phyloP scores from a whole-genome alignment of 1,140 invertebrate species.

The Drosophila pruinosa region DNA sequence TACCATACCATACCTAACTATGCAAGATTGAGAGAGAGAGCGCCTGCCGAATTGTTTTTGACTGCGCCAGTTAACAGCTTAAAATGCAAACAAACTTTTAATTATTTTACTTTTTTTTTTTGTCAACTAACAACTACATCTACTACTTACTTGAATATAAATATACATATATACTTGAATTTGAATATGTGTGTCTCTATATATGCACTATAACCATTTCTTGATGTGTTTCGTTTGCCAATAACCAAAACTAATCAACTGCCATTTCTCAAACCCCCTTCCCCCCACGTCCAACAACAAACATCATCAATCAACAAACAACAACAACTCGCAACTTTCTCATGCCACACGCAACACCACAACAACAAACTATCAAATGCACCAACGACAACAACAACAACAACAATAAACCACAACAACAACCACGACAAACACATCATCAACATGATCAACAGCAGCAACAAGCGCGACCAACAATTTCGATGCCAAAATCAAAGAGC shows the following conservation, averaged over 20 bases:
- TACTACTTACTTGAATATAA: neutral
- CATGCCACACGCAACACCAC: slow-evolving; percentile 4
- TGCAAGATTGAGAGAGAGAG: neutral
- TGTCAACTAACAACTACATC: neutral
- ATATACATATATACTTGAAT: neutral
- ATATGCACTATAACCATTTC: slow-evolving; percentile 22
- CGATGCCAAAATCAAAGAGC: slow-evolving; percentile 71
- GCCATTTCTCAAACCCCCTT: slow-evolving; percentile 47
- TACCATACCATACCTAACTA: neutral
- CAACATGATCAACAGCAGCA: slow-evolving; percentile 33
- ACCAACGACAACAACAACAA: neutral
- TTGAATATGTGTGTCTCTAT: neutral
- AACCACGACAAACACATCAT: neutral
- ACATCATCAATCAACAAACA: neutral
- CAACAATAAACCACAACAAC: slow-evolving; percentile 6
- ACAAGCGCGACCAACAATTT: slow-evolving; percentile 62
- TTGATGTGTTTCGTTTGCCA: slow-evolving; percentile 38
- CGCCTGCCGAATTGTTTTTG: slow-evolving; percentile 40
- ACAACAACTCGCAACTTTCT: slow-evolving; percentile 13
- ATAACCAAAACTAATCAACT: slow-evolving; percentile 57
- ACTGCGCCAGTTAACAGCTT: slow-evolving; percentile 60
- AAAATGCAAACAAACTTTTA: neutral
- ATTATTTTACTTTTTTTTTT: neutral
- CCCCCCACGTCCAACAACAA: slow-evolving; percentile 11
- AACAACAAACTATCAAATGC: slow-evolving; percentile 1